These are phyloP conservation scores for Leptogaster cylindrica DNA, from an alignment of 2,888 invertebrate species.

Conservation along the genomic window DNA sequence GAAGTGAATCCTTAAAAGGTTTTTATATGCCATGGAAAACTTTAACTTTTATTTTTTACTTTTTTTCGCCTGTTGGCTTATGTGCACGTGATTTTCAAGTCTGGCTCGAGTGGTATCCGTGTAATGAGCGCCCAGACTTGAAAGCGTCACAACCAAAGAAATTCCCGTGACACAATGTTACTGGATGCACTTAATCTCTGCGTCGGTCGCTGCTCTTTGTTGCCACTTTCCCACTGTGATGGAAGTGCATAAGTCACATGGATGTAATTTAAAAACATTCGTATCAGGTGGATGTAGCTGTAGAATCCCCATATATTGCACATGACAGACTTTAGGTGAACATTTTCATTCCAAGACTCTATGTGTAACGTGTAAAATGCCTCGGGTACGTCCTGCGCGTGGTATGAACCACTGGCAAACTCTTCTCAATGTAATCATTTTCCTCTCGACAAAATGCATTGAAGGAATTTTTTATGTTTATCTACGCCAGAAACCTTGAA, in stretches of 20 bases:
- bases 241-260: slow-evolving; percentile 2
- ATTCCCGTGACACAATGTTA: slow-evolving; percentile 29
- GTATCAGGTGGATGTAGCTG: slow-evolving; percentile 12
- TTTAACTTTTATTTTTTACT: too few relatives aligned
- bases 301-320: not conserved
- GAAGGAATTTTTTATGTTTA: slow-evolving; percentile 21
- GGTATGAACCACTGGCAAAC: not conserved
- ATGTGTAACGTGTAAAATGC: not conserved
- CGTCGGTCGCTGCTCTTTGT: slow-evolving; percentile 21
- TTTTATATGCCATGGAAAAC: not conserved
- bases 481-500: slow-evolving; percentile 28
- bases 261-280: slow-evolving; percentile 41
- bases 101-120: slow-evolving; percentile 39
- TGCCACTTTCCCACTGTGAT: slow-evolving; percentile 30
- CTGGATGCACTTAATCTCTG: slow-evolving; percentile 21
- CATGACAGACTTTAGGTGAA: not conserved
- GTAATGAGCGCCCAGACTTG: slow-evolving; percentile 44
- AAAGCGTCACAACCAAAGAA: slow-evolving; percentile 40
- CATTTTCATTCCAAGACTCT: not conserved
- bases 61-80: not conserved
- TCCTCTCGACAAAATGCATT: not conserved
- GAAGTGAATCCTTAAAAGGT: slow-evolving; percentile 18
- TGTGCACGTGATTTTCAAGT: slow-evolving; percentile 33
- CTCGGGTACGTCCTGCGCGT: slow-evolving; percentile 11
- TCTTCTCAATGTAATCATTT: not conserved